Evolutionary conservation across 1,140 invertebrate genomes (phyloP).

Genomic region (Platyscapa corneri): DNA sequence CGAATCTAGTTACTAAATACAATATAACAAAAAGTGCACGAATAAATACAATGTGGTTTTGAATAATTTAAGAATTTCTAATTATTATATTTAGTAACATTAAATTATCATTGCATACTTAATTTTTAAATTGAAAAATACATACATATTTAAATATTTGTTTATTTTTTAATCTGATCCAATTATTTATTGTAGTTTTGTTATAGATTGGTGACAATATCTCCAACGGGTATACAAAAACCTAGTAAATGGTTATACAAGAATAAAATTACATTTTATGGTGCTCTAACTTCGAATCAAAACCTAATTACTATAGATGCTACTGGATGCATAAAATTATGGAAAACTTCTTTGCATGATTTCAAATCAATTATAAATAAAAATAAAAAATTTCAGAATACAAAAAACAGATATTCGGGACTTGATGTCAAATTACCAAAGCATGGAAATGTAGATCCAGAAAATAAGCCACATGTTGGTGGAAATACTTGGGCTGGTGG

Average conservation of each 20-base stretch:
- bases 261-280: slow-evolving; percentile 66
- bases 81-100: too few relatives aligned
- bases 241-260: slow-evolving; percentile 71
- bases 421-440: slow-evolving; percentile 87
- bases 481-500: slow-evolving; percentile 98
- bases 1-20: too few relatives aligned
- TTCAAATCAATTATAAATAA: slow-evolving; percentile 68
- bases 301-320: slow-evolving; percentile 78
- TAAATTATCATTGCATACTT: too few relatives aligned
- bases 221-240: slow-evolving; percentile 58
- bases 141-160: too few relatives aligned
- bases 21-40: too few relatives aligned
- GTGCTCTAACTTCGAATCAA: slow-evolving; percentile 62
- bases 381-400: slow-evolving; percentile 81
- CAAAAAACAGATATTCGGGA: slow-evolving; percentile 82
- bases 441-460: slow-evolving; percentile 92
- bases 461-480: slow-evolving; percentile 93
- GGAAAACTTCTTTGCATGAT: slow-evolving; percentile 74
- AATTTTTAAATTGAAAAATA: too few relatives aligned
- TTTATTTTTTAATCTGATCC: too few relatives aligned
- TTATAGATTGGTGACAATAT: slow-evolving; percentile 59
- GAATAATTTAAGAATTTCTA: too few relatives aligned
- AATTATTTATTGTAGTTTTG: slow-evolving; percentile 21
- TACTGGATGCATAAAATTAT: slow-evolving; percentile 77
- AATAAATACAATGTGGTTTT: too few relatives aligned